These are phyloP conservation scores for Uropsilus gracilis DNA, from an alignment of 2,113 vertebrate genomes.

Conservation along the genomic window DNA sequence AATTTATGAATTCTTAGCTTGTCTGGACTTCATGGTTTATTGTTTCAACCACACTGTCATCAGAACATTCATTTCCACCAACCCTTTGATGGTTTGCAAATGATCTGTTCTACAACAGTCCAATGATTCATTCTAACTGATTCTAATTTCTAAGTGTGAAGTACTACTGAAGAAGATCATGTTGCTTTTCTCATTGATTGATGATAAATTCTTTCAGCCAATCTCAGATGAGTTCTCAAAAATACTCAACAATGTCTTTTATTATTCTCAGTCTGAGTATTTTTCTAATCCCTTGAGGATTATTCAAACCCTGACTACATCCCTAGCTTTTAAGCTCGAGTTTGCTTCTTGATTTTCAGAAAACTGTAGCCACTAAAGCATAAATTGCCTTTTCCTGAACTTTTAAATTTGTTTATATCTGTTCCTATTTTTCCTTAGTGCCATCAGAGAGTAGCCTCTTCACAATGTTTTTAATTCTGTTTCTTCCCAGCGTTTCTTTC, in stretches of 20 bases:
- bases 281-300: background rate
- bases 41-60: slow-evolving; percentile 38
- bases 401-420: background rate
- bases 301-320: background rate
- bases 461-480: background rate
- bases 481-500: background rate
- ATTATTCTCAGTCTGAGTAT: background rate
- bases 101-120: background rate
- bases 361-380: background rate
- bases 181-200: background rate
- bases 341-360: slow-evolving; percentile 6
- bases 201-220: background rate
- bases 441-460: background rate
- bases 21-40: slow-evolving; percentile 21
- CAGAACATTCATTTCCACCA: slow-evolving; percentile 16
- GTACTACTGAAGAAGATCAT: background rate
- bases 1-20: slow-evolving; percentile 1
- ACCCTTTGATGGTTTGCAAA: slow-evolving; percentile 30
- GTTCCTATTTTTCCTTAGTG: background rate
- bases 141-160: background rate
- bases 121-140: background rate
- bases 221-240: background rate
- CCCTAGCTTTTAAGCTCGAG: background rate
- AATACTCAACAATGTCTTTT: background rate
- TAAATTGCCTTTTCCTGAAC: background rate